Evolutionary conservation across 1,140 invertebrate species (phyloP).

Genomic region (Asobara japonica): DNA sequence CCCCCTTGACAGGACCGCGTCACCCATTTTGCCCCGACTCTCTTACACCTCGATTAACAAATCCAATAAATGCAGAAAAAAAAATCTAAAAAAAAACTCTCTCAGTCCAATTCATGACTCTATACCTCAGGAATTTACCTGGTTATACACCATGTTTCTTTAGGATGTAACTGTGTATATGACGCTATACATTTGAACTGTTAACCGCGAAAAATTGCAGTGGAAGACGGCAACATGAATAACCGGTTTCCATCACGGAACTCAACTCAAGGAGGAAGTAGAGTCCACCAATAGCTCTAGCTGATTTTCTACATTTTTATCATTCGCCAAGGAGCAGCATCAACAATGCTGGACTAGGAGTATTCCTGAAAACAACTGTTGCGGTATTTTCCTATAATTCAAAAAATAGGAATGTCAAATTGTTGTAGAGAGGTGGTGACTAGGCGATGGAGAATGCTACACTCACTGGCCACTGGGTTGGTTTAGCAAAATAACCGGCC

Average conservation of each 20-base stretch:
- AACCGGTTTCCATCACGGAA: slow-evolving; percentile 35
- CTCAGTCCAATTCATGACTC: neutral
- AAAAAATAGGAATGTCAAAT: neutral
- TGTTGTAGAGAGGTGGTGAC: neutral
- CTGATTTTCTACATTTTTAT: neutral
- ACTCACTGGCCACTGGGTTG: slow-evolving; percentile 4
- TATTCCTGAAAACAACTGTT: neutral
- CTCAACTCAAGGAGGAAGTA: slow-evolving; percentile 29
- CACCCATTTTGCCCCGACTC: neutral
- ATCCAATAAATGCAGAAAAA: too few species aligned
- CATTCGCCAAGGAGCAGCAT: neutral
- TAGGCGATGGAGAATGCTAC: neutral
- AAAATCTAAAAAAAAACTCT: too few species aligned
- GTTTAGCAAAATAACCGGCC: slow-evolving; percentile 2
- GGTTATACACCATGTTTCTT: neutral
- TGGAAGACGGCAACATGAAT: slow-evolving; percentile 18
- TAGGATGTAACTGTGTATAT: neutral
- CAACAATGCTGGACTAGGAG: neutral
- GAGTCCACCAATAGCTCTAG: neutral
- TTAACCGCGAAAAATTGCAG: slow-evolving; percentile 32
- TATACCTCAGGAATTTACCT: neutral
- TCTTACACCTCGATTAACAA: neutral
- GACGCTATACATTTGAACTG: slow-evolving; percentile 29
- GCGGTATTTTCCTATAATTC: neutral
- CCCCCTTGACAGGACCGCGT: too few species aligned